Evolutionary conservation across 2,888 invertebrate genomes (phyloP).

Genomic region (Resseliella maxima): DNA sequence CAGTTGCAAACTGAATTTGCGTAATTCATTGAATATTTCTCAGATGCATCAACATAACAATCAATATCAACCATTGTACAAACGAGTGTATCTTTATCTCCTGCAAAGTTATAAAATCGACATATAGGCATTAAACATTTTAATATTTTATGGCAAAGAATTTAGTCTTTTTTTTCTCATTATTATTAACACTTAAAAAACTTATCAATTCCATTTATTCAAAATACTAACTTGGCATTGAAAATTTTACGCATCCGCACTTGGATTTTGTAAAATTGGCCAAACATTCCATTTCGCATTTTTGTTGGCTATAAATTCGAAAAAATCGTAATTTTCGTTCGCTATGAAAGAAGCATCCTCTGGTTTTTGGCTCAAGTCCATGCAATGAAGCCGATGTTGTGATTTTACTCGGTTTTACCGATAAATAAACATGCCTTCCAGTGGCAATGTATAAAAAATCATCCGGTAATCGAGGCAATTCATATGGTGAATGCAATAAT

Average conservation of each 20-base stretch:
- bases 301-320: constrained; percentile 78
- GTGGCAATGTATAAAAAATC: constrained; percentile 74
- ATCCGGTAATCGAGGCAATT: constrained; percentile 72
- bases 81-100: constrained; percentile 63
- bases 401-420: constrained; percentile 77
- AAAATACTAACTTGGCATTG: constrained; percentile 71
- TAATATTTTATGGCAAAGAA: too few relatives aligned
- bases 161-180: too few relatives aligned
- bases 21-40: constrained; percentile 64
- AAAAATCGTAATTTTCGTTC: constrained; percentile 75
- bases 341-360: constrained; percentile 76
- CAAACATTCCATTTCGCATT: constrained; percentile 79
- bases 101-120: constrained; percentile 60
- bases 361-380: constrained; percentile 71
- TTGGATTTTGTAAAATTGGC: constrained; percentile 73
- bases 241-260: constrained; percentile 78
- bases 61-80: constrained; percentile 65
- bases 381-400: constrained; percentile 72
- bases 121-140: neutral
- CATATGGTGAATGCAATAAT: constrained; percentile 72
- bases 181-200: too few relatives aligned
- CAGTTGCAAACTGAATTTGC: constrained; percentile 64
- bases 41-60: constrained; percentile 65
- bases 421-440: constrained; percentile 73
- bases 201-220: neutral